A percentile compares a stretch with the other conserved stretches of the same genome.
Conservation (phyloP, 2,888 invertebrate species). For the Eupithecia tripunctaria region DNA sequence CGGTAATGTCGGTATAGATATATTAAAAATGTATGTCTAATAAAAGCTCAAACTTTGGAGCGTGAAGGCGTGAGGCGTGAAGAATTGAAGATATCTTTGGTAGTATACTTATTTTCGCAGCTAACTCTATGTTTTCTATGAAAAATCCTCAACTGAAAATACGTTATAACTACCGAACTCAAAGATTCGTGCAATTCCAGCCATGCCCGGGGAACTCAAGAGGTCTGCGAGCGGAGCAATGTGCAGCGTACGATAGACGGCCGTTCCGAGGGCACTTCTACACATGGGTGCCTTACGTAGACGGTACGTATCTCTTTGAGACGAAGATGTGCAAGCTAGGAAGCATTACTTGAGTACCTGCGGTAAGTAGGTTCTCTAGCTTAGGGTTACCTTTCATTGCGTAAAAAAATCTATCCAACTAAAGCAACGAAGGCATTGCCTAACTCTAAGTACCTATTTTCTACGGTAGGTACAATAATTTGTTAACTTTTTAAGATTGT, state of each 20-base stretch:
- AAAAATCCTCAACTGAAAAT: not conserved
- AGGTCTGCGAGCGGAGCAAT: constrained; percentile 90
- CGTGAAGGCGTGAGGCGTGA: too few relatives aligned
- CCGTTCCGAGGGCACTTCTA: constrained; percentile 90
- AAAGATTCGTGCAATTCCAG: constrained; percentile 70
- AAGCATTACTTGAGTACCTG: not conserved
- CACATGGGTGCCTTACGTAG: constrained; percentile 91
- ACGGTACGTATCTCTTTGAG: constrained; percentile 82
- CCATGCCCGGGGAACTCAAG: constrained; percentile 85
- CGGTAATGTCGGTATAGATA: too few relatives aligned
- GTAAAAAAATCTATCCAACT: not conserved
- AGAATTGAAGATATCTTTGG: too few relatives aligned
- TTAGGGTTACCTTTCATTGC: not conserved
- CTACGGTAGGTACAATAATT: too few relatives aligned
- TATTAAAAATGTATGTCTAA: too few relatives aligned
- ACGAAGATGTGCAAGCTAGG: not conserved
- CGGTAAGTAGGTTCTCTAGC: not conserved
- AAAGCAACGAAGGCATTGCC: too few relatives aligned
- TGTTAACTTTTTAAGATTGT: too few relatives aligned
- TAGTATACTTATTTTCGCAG: too few relatives aligned
- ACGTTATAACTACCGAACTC: not conserved
- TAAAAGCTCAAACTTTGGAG: too few relatives aligned
- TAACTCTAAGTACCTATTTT: too few relatives aligned
- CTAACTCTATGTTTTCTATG: too few relatives aligned
- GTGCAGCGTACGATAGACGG: constrained; percentile 88